phyloP scores from a whole-genome alignment of 2,113 vertebrate genomes.

The zebrafish (Danio rerio) region DNA sequence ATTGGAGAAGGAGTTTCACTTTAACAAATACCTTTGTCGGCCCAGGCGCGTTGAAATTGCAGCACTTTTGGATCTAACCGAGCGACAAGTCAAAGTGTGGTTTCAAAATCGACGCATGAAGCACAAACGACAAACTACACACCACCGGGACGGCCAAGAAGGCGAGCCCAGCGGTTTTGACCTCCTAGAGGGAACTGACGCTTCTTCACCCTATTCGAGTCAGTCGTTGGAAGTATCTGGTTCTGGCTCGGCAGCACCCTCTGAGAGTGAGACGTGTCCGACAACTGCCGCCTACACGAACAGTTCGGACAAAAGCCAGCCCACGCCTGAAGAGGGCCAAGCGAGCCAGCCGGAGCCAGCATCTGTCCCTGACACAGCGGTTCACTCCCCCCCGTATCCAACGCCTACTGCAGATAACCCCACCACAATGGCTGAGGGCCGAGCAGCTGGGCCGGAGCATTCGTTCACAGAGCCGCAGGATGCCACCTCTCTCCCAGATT shows the following conservation, averaged over 20 bases:
- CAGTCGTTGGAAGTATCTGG: conserved; percentile 72
- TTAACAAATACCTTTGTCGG: conserved; percentile 95
- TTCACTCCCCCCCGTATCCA: conserved; percentile 63
- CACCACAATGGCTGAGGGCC: conserved; percentile 59
- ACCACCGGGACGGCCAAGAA: conserved; percentile 82
- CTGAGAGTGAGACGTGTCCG: conserved; percentile 68
- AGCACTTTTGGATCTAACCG: conserved; percentile 90
- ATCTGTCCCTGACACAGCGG: conserved; percentile 60
- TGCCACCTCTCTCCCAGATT: conserved; percentile 79
- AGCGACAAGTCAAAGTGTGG: conserved; percentile 98
- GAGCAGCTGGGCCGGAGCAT: conserved; percentile 61
- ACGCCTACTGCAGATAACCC: conserved; percentile 66
- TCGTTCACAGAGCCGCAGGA: conserved; percentile 74
- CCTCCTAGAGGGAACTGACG: conserved; percentile 80
- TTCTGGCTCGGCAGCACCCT: conserved; percentile 62
- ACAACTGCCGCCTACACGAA: conserved; percentile 63
- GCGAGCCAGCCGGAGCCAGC: conserved; percentile 61
- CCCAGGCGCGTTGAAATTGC: conserved; percentile 94
- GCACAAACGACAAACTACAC: conserved; percentile 91
- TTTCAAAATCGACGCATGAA: conserved; percentile 98
- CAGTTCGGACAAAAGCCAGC: conserved; percentile 74
- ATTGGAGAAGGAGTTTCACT: conserved; percentile 98
- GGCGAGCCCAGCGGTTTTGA: conserved; percentile 73
- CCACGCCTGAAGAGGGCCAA: conserved; percentile 69
- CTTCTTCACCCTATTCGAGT: conserved; percentile 76